These are phyloP conservation scores for Mormyrops boulengeri DNA, from an alignment of 2,797 vertebrate species.

Conservation along the genomic window DNA sequence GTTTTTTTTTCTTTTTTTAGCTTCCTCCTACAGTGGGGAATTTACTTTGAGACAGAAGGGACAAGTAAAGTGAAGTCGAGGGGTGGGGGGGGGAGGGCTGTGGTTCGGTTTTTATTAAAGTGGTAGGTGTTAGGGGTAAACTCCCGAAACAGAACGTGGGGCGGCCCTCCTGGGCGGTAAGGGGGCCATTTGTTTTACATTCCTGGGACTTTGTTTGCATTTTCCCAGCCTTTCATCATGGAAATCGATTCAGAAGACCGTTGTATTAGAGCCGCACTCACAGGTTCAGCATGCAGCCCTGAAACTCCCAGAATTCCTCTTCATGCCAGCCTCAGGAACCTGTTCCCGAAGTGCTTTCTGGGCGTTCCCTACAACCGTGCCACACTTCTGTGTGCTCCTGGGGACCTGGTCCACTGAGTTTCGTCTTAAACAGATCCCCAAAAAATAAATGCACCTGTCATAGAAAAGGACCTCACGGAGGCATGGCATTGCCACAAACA, in stretches of 20 bases:
- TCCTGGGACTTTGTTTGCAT: conserved; percentile 18
- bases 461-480: not conserved
- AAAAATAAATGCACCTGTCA: not conserved
- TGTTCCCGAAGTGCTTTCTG: not conserved
- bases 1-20: no score
- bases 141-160: no score
- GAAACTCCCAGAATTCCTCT: not conserved
- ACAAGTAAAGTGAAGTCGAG: not conserved
- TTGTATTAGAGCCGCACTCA: conserved; percentile 6
- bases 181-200: not conserved
- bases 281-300: not conserved
- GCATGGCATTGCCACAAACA: not conserved
- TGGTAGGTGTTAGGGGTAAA: not conserved
- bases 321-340: not conserved
- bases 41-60: not conserved
- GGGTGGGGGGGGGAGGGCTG: not conserved
- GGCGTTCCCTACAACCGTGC: not conserved
- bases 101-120: conserved; percentile 1
- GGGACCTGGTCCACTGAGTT: not conserved
- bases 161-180: not conserved
- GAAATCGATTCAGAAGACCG: conserved; percentile 25
- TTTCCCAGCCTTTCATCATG: conserved; percentile 26
- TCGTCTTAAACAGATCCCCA: not conserved
- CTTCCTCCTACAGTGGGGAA: not conserved
- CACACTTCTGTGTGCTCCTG: not conserved